phyloP scores from a whole-genome alignment of 2,888 invertebrate genomes.

The Tiliacea aurago region DNA sequence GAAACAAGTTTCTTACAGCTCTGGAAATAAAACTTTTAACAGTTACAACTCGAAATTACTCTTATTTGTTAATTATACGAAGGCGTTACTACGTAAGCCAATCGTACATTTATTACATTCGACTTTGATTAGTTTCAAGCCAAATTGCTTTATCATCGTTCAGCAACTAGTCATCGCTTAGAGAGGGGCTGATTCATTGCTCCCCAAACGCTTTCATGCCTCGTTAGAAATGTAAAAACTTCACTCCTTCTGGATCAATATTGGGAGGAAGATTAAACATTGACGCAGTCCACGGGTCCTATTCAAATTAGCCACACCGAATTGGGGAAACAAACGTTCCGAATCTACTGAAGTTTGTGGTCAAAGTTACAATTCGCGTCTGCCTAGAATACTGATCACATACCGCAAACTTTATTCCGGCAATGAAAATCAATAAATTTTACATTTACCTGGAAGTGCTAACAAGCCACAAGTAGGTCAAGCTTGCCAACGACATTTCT shows the following conservation, averaged over 20 bases:
- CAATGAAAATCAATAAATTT: slow-evolving; percentile 61
- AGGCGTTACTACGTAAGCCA: slow-evolving; percentile 38
- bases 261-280: slow-evolving; percentile 81
- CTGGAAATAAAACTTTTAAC: slow-evolving; percentile 3
- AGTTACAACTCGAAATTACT: slow-evolving; percentile 18
- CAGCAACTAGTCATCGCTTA: slow-evolving; percentile 62
- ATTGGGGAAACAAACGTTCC: slow-evolving; percentile 73
- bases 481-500: slow-evolving; percentile 67
- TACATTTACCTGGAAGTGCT: slow-evolving; percentile 67
- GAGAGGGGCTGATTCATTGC: slow-evolving; percentile 73
- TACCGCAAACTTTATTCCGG: slow-evolving; percentile 56
- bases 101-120: slow-evolving; percentile 37
- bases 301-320: slow-evolving; percentile 78
- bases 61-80: slow-evolving; percentile 20
- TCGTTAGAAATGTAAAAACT: slow-evolving; percentile 86
- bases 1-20: slow-evolving; percentile 15
- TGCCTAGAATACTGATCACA: slow-evolving; percentile 73
- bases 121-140: slow-evolving; percentile 51
- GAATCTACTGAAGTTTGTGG: slow-evolving; percentile 72
- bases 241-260: slow-evolving; percentile 82
- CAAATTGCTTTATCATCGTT: slow-evolving; percentile 65
- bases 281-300: slow-evolving; percentile 72
- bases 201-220: slow-evolving; percentile 76
- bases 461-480: slow-evolving; percentile 68
- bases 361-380: slow-evolving; percentile 70